Conservation (phyloP, 2,797 vertebrate species). For the Sebastes hubbsi region DNA sequence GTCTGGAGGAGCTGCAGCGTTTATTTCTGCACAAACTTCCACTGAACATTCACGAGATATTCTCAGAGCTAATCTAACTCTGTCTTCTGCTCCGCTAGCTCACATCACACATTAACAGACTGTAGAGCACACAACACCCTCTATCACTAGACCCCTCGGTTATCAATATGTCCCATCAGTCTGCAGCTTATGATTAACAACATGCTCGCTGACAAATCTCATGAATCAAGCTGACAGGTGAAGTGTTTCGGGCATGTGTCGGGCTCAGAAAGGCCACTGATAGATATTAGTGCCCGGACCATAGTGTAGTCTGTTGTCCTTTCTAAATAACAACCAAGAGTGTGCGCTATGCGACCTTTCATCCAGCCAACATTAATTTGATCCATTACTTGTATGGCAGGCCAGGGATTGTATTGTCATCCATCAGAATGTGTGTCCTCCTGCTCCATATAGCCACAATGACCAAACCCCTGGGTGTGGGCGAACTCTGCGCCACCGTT, state of each 20-base stretch:
- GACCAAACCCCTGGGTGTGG: conserved; percentile 22
- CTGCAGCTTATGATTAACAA: conserved; percentile 20
- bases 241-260: conserved; percentile 58
- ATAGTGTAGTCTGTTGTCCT: conserved; percentile 73
- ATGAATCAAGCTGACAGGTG: conserved; percentile 67
- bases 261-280: conserved; percentile 59
- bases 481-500: conserved; percentile 15
- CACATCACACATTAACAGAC: background rate
- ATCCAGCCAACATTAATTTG: conserved; percentile 77
- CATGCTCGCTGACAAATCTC: conserved; percentile 56
- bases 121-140: background rate
- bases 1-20: no score
- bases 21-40: no score
- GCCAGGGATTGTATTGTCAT: conserved; percentile 71
- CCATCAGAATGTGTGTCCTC: conserved; percentile 64
- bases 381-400: conserved; percentile 72
- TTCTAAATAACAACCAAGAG: conserved; percentile 83
- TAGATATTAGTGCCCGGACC: conserved; percentile 51
- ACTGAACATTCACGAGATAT: no score
- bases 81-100: background rate
- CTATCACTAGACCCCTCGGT: background rate
- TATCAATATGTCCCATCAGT: background rate
- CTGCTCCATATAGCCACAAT: conserved; percentile 51
- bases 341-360: conserved; percentile 83
- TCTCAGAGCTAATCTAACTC: no score